Evolutionary conservation across 2,888 invertebrate genomes (phyloP), one percentile per base, ranked within the genome.

Genomic region (Lasioglossum lativentre): DNA sequence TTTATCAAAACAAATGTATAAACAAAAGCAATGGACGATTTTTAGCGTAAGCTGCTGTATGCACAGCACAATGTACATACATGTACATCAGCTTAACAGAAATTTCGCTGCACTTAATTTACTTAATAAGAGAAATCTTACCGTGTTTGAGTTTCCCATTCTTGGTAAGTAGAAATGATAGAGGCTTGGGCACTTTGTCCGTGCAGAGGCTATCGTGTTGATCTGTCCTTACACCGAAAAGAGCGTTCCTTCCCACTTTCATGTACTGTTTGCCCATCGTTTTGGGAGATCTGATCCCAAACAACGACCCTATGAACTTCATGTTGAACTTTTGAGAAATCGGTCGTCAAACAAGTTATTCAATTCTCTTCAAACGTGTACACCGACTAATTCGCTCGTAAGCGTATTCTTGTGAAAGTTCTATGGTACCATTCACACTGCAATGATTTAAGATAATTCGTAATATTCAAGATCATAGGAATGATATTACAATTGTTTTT

Each of bases 81-180:
- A 3, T 34, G 34, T 42, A 42, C 42, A 4, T 42, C 14, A 42
- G 14, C 14, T 42, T 14, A 23, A 52, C 23, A 52, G 23, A 52
- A 23, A 10, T 12, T n/a, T 10, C 8, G n/a, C 10, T 59, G 19
- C 2, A 52, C 16, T 38, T n/a, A 34, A 40, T 38, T 34, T 16
- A 56, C 38, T 70, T 23, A 52, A 45, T 38, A 40, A 23, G 14
- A 45, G 38, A 4, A n/a, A n/a, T 97, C 98, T 97, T 95, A 98
- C 98, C 97, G 95, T 97, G 97, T 93, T 97, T 97, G 85, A 98
- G 96, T 94, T 97, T 97, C 88, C 97, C 97, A 92, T 97, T 97
- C 93, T 97, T 97, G 23, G 98, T 98, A 93, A 98, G 97, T 88
- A 98, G 96, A 97, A 98, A 97, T 91, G 97, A 97, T 73, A 98